Conservation (phyloP, 2,797 vertebrate genomes). For the Numenius phaeopus region DNA sequence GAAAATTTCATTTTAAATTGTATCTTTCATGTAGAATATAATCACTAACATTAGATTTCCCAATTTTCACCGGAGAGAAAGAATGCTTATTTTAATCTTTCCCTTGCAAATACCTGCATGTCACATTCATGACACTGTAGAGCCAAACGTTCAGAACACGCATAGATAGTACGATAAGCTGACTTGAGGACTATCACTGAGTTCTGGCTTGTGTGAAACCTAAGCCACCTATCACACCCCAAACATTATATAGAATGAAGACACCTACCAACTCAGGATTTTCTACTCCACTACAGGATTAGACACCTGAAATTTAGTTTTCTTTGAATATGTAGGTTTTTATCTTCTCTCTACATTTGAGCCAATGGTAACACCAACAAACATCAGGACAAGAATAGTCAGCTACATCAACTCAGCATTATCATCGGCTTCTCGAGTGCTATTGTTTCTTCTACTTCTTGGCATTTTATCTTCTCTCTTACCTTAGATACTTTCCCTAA, state of each 20-base stretch:
- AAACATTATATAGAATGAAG: rapidly evolving
- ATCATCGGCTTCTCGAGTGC: background rate
- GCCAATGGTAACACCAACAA: background rate
- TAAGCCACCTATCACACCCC: rapidly evolving
- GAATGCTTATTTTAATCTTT: background rate
- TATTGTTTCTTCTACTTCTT: background rate
- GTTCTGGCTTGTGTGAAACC: background rate
- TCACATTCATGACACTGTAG: background rate
- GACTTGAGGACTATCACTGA: background rate
- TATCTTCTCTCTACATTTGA: background rate
- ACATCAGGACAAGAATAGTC: background rate
- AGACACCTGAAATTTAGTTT: background rate
- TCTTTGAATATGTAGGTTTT: background rate
- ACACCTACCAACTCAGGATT: background rate
- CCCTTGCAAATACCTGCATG: background rate
- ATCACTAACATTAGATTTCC: background rate
- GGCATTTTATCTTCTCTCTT: background rate
- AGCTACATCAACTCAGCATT: background rate
- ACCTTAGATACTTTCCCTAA: background rate
- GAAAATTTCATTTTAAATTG: background rate
- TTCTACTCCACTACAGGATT: background rate
- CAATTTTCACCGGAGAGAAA: background rate
- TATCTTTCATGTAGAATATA: background rate
- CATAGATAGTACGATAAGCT: rapidly evolving
- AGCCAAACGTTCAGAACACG: background rate